phyloP scores from a whole-genome alignment of 2,888 invertebrate species.

The Drosophila dives region DNA sequence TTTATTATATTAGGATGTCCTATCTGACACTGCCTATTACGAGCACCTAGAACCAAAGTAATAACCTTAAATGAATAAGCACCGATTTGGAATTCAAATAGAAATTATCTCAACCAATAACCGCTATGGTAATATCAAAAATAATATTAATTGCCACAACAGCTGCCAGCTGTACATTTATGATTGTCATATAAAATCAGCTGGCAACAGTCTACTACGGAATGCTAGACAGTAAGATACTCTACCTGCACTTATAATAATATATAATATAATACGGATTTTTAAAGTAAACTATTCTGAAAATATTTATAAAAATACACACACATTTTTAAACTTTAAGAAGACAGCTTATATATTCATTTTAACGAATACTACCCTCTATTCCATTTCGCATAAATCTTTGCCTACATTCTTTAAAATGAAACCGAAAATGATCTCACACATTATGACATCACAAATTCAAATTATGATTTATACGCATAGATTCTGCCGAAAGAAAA shows the following conservation, averaged over 20 bases:
- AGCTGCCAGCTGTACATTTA: constrained; percentile 1
- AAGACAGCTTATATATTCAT: background rate
- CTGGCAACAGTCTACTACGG: background rate
- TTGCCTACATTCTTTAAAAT: background rate
- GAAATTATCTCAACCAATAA: constrained; percentile 15
- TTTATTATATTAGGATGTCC: constrained; percentile 47
- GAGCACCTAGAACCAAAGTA: constrained; percentile 43
- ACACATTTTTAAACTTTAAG: background rate
- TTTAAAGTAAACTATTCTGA: background rate
- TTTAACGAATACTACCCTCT: background rate
- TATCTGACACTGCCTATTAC: constrained; percentile 14
- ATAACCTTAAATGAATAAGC: constrained; percentile 32
- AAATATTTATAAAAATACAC: background rate
- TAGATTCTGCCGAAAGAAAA: constrained; percentile 18
- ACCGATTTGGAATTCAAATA: background rate
- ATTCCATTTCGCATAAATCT: background rate
- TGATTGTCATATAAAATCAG: background rate
- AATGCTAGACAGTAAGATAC: background rate
- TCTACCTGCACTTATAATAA: background rate
- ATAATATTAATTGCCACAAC: constrained; percentile 21
- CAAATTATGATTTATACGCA: constrained; percentile 51
- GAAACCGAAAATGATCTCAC: constrained; percentile 54
- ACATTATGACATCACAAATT: constrained; percentile 68
- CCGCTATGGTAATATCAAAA: constrained; percentile 3
- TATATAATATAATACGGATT: background rate